These are phyloP conservation scores for Trichopoda pennipes DNA, from an alignment of 2,888 invertebrate species.

Conservation along the genomic window DNA sequence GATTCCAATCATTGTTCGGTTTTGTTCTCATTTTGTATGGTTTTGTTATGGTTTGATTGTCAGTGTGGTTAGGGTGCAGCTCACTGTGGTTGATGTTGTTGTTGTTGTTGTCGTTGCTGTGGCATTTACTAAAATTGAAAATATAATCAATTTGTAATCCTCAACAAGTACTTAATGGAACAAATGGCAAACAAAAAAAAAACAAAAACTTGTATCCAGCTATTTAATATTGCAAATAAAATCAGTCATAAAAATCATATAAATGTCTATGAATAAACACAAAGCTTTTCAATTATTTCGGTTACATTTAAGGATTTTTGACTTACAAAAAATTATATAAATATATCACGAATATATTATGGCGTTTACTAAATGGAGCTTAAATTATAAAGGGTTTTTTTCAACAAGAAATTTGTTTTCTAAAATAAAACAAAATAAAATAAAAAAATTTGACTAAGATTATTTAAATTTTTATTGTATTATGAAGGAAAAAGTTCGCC, in stretches of 20 bases:
- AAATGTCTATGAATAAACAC: neutral
- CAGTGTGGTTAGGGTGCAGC: slow-evolving; percentile 1
- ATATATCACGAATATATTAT: no score
- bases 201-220: neutral
- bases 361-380: no score
- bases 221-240: neutral
- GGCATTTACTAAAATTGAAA: slow-evolving; percentile 27
- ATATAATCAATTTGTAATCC: slow-evolving; percentile 52
- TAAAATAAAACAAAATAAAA: no score
- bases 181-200: neutral
- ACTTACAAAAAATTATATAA: neutral
- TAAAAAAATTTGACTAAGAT: no score
- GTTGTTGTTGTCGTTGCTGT: neutral
- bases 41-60: slow-evolving; percentile 13
- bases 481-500: no score
- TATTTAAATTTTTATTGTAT: no score
- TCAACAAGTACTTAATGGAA: slow-evolving; percentile 50
- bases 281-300: neutral
- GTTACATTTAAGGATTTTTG: neutral
- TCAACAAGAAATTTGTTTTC: no score
- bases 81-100: slow-evolving; percentile 17
- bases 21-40: slow-evolving; percentile 1
- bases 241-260: neutral
- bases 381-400: no score
- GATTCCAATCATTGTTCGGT: slow-evolving; percentile 43